Evolutionary conservation across 37 sponge, comb jelly and placozoan species (phyloP).

Genomic region (Corticium candelabrum): DNA sequence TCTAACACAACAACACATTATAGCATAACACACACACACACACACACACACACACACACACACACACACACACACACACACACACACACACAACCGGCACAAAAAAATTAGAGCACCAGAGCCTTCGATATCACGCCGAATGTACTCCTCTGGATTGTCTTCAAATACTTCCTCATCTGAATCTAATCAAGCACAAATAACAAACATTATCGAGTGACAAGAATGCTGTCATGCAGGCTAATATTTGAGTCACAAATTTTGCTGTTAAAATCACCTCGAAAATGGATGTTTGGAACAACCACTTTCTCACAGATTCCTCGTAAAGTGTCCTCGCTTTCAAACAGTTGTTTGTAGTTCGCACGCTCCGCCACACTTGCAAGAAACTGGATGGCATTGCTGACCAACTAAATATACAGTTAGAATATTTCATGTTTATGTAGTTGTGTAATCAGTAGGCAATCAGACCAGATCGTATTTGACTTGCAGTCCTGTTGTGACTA

Average conservation of each 20-base stretch:
- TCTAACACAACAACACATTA: conserved; percentile 44
- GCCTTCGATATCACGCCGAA: conserved; percentile 88
- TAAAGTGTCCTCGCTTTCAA: conserved; percentile 62
- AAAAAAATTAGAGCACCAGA: neutral
- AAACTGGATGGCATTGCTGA: conserved; percentile 91
- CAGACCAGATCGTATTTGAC: conserved; percentile 66
- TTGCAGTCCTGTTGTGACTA: conserved; percentile 70
- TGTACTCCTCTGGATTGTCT: conserved; percentile 95
- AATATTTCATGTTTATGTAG: neutral
- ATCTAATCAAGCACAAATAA: conserved; percentile 32
- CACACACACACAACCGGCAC: too few species aligned
- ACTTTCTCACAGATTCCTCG: conserved; percentile 83
- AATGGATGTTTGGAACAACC: conserved; percentile 36
- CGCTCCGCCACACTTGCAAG: conserved; percentile 90
- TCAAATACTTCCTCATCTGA: conserved; percentile 96
- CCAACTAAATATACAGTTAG: conserved; percentile 22
- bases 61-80: neutral
- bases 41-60: neutral
- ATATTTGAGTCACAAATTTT: neutral
- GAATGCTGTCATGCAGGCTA: neutral
- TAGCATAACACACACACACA: too few species aligned
- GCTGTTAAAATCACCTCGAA: conserved; percentile 20
- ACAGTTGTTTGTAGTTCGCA: conserved; percentile 76
- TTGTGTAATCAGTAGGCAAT: neutral
- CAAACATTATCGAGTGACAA: neutral